Base-by-base conservation (phyloP, 2,797 vertebrate genomes). In the Cottoperca gobio region DNA sequence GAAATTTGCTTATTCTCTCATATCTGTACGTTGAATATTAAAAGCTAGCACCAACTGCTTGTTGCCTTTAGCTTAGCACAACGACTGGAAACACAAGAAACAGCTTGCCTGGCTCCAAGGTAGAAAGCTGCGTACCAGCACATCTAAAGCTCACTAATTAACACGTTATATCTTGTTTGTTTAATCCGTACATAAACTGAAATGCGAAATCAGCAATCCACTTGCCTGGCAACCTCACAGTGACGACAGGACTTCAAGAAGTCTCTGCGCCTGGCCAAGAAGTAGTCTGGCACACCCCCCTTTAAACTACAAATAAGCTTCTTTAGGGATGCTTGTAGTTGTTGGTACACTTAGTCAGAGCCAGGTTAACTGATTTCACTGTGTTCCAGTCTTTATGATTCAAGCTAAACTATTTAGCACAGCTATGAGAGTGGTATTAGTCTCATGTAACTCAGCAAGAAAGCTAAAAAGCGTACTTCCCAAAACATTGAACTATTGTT, bases 151-250 rank as follows among this genome's bases (percentile, higher is more conserved):
- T 33, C 9, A 52, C n/a, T n/a, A n/a, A n/a, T n/a, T n/a, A n/a
- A n/a, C n/a, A 43, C 2, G 12, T 48, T 16, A n/a, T 11, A 14
- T 55, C 37, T 31, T 52, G 42, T 79, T 66, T 70, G 26, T 72
- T 76, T 43, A 71, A 62, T 57, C 49, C 4, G 23, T 12, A 28
- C 13, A 75, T 53, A 54, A 12, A 60, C 31, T 71, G 26, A 64
- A 62, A 49, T 61, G 16, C 59, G 37, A 50, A 24, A 37, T 39
- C 53, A 60, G 7, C 19, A 58, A 45, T 10, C 19, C 8, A 59
- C 57, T 60, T 45, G 8, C 35, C 55, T 5, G 26, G 19, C 1
- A 33, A 24, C 31, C 12, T 48, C 28, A 50, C 48, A 0, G 12
- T n/a, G 10, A 50, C 2, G 21, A 16, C 13, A 52, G 1, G 2